Base-by-base conservation (phyloP, 2,113 vertebrate genomes). In the Smithornis capensis region DNA sequence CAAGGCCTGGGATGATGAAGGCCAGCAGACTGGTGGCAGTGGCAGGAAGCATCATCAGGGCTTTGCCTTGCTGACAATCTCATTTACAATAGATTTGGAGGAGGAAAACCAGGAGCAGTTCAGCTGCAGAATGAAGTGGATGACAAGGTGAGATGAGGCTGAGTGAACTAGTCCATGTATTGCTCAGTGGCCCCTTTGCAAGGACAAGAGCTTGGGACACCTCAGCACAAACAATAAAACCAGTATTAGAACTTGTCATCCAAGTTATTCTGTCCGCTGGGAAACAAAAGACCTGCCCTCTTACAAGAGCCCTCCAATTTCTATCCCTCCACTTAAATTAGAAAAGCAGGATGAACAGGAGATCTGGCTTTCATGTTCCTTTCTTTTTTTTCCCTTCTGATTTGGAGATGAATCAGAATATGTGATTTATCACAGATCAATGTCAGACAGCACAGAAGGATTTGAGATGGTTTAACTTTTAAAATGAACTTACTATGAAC, bases 331-430 rank as follows among this genome's bases (percentile, higher is more conserved):
- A 79, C 38, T 83, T 83, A 77, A 81, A 86, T 68, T 37, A 90
- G 31, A 92, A 85, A 86, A 92, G 55, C 40, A 70, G 82, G 42
- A 68, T 76, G 83, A 95, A 55, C n/a, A 92, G 68, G 55, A 92
- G 63, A 64, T 33, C 27, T 67, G 64, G 64, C 77, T 89, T 91
- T 77, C n/a, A 47, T 8, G 64, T 33, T 18, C 23, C 2, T 13
- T 49, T 49, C 42, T 62, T 45, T 68, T 52, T 64, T 40, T 29
- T 13, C 12, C 6, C 3, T 16, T 27, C 65, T 52, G 22, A 31
- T 86, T 74, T 74, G 42, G 86, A 86, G 75, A 88, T 78, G 63
- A 95, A 91, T 88, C 79, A 85, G 87, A 87, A 59, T 65, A 55
- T 10, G 14, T 90, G 71, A 90, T 86, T 95, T 87, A 74, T 60